phyloP scores from a whole-genome alignment of 2,888 invertebrate species.

The Agrochola lota region DNA sequence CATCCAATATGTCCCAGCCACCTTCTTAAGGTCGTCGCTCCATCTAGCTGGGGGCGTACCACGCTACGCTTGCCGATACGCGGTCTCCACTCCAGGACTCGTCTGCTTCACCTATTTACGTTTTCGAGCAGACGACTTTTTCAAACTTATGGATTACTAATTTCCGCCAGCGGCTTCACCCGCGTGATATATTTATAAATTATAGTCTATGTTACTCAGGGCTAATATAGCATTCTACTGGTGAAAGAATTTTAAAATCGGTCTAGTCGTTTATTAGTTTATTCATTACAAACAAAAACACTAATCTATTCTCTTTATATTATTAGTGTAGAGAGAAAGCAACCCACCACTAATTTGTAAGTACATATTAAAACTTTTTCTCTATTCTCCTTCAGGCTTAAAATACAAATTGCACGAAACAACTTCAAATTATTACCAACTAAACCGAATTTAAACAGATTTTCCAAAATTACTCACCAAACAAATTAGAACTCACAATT shows the following conservation, averaged over 20 bases:
- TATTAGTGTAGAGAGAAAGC: too few relatives aligned
- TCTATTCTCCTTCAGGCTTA: neutral
- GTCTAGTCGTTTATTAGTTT: too few relatives aligned
- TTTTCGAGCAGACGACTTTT: neutral
- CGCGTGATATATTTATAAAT: too few relatives aligned
- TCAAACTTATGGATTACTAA: neutral
- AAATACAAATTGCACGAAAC: neutral
- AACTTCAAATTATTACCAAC: neutral
- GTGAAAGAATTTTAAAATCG: too few relatives aligned
- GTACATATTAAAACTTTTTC: slow-evolving; percentile 3
- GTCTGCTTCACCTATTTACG: neutral
- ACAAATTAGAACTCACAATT: neutral
- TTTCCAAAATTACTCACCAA: slow-evolving; percentile 6
- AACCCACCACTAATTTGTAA: slow-evolving; percentile 20
- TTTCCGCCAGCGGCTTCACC: too few relatives aligned
- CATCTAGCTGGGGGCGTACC: neutral
- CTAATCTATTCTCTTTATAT: too few relatives aligned
- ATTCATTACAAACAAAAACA: too few relatives aligned
- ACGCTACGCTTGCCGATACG: neutral
- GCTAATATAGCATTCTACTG: too few relatives aligned
- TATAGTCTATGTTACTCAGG: too few relatives aligned
- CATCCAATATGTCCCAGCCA: neutral
- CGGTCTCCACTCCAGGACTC: neutral
- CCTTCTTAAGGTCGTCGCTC: neutral
- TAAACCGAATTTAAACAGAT: slow-evolving; percentile 6